Evolutionary conservation across 2,888 invertebrate species (phyloP), one percentile per base, ranked within the genome.

Genomic region (Ophion ellenae): DNA sequence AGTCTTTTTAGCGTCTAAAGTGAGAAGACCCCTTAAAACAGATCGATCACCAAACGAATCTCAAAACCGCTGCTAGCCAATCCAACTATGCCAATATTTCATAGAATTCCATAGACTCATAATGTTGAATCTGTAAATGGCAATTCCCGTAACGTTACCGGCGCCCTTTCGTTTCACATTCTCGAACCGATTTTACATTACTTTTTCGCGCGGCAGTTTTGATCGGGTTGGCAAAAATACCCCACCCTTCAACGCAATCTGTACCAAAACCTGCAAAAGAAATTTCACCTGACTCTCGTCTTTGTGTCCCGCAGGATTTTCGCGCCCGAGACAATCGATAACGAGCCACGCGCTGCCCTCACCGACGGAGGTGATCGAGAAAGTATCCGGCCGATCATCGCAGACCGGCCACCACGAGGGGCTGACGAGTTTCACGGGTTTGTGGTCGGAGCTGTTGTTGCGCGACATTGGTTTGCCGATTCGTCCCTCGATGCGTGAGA

Each of bases 391-490:
- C 11, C 95, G 95, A 86, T 95, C 96, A 0, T 92, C 95, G 63
- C 94, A 95, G 71, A 95, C 96, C 2, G 95, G 96, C 95, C 95
- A 96, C 70, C 97, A 97, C 93, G 97, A 97, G 89, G 97, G 96
- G 88, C 96, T 97, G 53, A 97, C 97, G 45, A 97, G 97, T 89
- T 95, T 97, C 91, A 94, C 97, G 70, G 97, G 97, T 0, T 96
- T 97, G 0, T 97, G 97, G 97, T 96, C 97, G 66, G 97, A 97
- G 90, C 93, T 98, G 40, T 92, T 98, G 36, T 95, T 97, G 89
- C 96, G 96, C 86, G 97, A 98, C 91, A 95, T 97, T 73, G 96
- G 96, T 9, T 95, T 95, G 75, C 96, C 97, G 7, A 95, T 96
- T 14, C 96, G 96, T 92, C 94, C 96, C 63, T 94, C 95, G 77